phyloP scores from a whole-genome alignment of 2,797 vertebrate species.

The Erithacus rubecula region DNA sequence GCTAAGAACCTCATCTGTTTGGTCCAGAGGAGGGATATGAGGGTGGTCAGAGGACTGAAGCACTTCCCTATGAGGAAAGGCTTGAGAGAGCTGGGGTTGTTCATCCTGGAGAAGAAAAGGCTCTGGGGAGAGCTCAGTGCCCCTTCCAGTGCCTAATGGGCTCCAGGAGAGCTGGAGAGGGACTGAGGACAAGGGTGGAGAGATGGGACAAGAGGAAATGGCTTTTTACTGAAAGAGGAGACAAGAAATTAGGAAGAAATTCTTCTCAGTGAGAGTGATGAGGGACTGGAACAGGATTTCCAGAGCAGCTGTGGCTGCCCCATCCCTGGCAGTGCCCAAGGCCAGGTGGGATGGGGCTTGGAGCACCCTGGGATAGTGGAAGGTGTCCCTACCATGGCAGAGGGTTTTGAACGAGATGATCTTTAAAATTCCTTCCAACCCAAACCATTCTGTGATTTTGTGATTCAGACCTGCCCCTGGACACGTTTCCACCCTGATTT shows the following conservation, averaged over 20 bases:
- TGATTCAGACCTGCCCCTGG: neutral
- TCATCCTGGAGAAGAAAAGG: neutral
- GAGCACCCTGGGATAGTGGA: neutral
- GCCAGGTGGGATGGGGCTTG: accelerated
- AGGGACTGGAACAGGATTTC: accelerated
- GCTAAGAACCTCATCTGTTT: neutral
- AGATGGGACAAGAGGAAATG: accelerated
- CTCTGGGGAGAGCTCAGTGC: neutral
- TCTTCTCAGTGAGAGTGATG: neutral
- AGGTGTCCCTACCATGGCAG: neutral
- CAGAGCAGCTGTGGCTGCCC: neutral
- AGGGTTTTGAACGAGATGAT: accelerated
- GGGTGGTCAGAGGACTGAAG: neutral
- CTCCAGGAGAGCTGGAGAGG: neutral
- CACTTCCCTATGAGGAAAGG: neutral
- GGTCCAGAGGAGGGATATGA: neutral
- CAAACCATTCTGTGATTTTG: neutral
- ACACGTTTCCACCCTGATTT: neutral
- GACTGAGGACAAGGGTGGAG: neutral
- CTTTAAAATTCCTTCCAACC: neutral
- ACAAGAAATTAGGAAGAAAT: neutral
- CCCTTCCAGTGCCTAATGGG: neutral
- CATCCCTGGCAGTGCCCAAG: neutral
- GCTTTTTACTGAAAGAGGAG: neutral
- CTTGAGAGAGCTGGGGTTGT: neutral